Evolutionary conservation across 2,888 invertebrate species (phyloP).

Genomic region (Epinotia nisella): DNA sequence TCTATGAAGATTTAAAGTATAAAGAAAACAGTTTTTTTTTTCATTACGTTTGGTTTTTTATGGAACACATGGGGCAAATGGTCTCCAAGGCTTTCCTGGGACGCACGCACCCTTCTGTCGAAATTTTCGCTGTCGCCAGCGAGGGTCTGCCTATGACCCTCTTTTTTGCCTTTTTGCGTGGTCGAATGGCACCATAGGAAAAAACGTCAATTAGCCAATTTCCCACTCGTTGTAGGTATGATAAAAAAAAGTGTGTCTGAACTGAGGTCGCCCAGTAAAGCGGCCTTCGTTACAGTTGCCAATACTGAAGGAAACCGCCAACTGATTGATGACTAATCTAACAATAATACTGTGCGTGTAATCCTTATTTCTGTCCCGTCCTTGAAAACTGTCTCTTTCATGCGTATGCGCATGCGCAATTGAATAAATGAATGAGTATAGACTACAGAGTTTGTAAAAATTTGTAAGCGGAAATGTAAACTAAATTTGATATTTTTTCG

Average conservation of each 20-base stretch:
- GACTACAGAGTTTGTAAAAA: neutral
- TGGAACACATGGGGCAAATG: too few species aligned
- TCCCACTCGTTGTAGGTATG: too few species aligned
- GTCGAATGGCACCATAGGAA: too few species aligned
- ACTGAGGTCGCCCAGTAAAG: slow-evolving; percentile 50
- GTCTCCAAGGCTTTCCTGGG: too few species aligned
- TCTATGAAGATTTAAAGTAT: too few species aligned
- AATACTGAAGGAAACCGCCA: slow-evolving; percentile 67
- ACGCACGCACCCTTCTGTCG: too few species aligned
- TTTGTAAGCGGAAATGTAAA: neutral
- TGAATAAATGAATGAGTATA: slow-evolving; percentile 14
- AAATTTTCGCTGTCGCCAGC: too few species aligned
- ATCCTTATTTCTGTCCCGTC: slow-evolving; percentile 63
- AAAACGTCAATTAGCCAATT: too few species aligned
- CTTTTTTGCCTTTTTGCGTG: too few species aligned
- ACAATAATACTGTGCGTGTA: slow-evolving; percentile 64
- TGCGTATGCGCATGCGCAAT: neutral
- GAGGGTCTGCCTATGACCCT: too few species aligned
- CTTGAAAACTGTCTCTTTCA: slow-evolving; percentile 45
- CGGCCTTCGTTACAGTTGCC: slow-evolving; percentile 65
- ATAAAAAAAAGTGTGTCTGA: slow-evolving; percentile 48
- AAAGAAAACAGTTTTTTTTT: too few species aligned
- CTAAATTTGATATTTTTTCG: neutral
- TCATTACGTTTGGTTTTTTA: too few species aligned
- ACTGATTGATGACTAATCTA: slow-evolving; percentile 69